These are phyloP conservation scores for Holacanthella duospinosa DNA, from an alignment of 2,888 invertebrate genomes.

Conservation along the genomic window DNA sequence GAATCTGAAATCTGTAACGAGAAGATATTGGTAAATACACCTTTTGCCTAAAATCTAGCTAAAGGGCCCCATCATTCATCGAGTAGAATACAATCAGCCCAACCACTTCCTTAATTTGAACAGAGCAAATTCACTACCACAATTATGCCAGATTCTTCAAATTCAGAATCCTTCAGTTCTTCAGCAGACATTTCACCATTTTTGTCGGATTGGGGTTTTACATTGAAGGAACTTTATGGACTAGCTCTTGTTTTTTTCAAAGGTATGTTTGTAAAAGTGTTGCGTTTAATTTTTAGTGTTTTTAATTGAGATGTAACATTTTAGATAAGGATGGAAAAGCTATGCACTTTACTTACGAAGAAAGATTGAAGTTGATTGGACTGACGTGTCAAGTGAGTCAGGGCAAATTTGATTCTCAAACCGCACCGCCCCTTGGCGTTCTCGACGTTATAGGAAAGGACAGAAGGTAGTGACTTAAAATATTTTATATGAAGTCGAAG, in stretches of 20 bases:
- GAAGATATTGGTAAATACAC: too few relatives aligned
- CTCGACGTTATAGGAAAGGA: conserved; percentile 92
- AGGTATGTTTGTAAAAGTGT: conserved; percentile 52
- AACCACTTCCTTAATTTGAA: too few relatives aligned
- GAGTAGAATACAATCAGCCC: too few relatives aligned
- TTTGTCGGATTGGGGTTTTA: conserved; percentile 43
- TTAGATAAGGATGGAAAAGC: conserved; percentile 97
- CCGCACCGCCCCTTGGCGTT: conserved; percentile 71
- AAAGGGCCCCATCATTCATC: too few relatives aligned
- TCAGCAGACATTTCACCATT: conserved; percentile 33
- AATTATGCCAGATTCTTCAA: neutral
- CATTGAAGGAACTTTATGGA: conserved; percentile 67
- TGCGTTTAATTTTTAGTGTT: conserved; percentile 8
- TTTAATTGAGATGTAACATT: conserved; percentile 39
- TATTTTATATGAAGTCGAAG: neutral
- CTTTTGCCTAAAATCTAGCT: too few relatives aligned
- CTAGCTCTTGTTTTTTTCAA: conserved; percentile 83
- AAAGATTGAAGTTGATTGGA: conserved; percentile 80
- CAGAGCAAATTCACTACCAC: too few relatives aligned
- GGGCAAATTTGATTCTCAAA: conserved; percentile 64
- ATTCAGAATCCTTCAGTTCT: neutral
- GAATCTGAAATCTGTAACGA: too few relatives aligned
- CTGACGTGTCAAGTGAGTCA: conserved; percentile 82
- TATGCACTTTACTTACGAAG: conserved; percentile 83
- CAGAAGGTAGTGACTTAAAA: too few relatives aligned